Evolutionary conservation across 2,888 invertebrate species (phyloP), one percentile per base, ranked within the genome.

Genomic region (Polymixis flavicincta): DNA sequence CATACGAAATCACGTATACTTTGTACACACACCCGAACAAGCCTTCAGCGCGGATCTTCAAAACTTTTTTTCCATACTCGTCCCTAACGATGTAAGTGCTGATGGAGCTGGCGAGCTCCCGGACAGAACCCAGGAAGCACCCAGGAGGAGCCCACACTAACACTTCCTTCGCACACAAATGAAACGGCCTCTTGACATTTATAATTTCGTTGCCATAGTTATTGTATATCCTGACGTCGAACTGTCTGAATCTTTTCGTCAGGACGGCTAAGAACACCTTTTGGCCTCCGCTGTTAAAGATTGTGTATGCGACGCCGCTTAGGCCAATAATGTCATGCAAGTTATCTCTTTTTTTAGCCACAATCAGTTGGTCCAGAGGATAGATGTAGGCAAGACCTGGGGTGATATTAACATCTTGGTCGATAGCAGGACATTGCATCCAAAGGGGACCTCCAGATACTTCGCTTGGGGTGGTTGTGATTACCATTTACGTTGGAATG

Each of bases 161-260:
- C 0, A 89, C 86, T 55, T 85, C 89, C 25, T 91, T 91, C 0
- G 88, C 50, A 65, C 87, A 93, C 0, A 82, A 82, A 3, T 80
- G 80, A 61, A 77, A 86, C 7, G 89, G 89, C 71, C 82, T 90
- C 28, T 85, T 88, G 0, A 95, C 88, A 75, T 92, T 80, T 8
- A 95, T 92, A 0, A 94, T 90, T 84, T 95, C 94, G 54, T 94
- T 95, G 0, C 95, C 95, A 69, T 95, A 94, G 48, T 84, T 76
- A 64, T 95, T 95, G 78, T 88, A 95, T 19, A 95, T 89, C 74
- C 89, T 93, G 0, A 95, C 78, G 45, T 89, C 70, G 71, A 91
- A 91, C 45, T 86, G 88, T 19, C 69, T 87, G 55, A 80, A 87
- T 1, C 54, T 72, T 25, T 85, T 90, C 1, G 88, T 85, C 54